phyloP scores from a whole-genome alignment of 2,113 vertebrate genomes.

The Macquaria australasica region DNA sequence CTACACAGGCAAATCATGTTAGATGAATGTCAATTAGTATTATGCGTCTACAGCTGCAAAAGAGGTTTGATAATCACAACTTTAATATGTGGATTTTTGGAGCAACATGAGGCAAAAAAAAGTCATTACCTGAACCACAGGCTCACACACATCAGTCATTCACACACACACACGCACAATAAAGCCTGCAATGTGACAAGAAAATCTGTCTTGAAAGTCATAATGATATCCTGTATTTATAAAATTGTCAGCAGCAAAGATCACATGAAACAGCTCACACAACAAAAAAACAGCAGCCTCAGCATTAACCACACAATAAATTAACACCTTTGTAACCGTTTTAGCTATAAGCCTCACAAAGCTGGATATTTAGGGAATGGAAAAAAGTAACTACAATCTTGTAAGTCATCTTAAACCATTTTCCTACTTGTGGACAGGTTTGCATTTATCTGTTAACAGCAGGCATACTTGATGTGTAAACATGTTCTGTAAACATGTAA shows the following conservation, averaged over 20 bases:
- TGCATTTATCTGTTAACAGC: neutral
- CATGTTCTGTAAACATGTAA: neutral
- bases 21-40: neutral
- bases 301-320: neutral
- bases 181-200: neutral
- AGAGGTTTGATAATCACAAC: conserved; percentile 11
- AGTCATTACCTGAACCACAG: conserved; percentile 43
- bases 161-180: neutral
- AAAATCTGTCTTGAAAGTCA: conserved; percentile 18
- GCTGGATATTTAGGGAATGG: neutral
- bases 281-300: neutral
- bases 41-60: conserved; percentile 6
- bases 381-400: neutral
- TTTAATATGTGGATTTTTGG: conserved; percentile 31
- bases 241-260: neutral
- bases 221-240: neutral
- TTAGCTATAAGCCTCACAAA: neutral
- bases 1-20: neutral
- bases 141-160: conserved; percentile 8
- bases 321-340: neutral
- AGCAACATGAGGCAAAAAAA: conserved; percentile 34
- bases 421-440: neutral
- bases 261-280: neutral
- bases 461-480: neutral
- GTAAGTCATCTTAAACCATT: neutral